Conservation (phyloP, 2,797 vertebrate genomes). For the Siniperca undulata region DNA sequence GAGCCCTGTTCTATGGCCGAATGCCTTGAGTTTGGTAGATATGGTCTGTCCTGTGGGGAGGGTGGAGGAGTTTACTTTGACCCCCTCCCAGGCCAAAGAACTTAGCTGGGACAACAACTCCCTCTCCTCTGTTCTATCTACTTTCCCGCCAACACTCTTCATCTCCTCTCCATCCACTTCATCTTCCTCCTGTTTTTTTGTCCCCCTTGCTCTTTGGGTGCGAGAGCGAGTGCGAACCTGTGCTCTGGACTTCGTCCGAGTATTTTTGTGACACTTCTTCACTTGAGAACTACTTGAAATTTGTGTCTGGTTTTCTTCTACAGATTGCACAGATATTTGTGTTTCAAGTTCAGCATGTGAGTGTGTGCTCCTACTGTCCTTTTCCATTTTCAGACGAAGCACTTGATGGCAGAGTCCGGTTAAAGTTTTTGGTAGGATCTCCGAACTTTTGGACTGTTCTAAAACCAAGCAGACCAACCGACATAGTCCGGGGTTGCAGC, state of each 20-base stretch:
- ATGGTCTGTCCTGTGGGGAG: slow-evolving; percentile 61
- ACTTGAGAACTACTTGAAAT: neutral
- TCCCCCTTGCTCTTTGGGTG: slow-evolving; percentile 11
- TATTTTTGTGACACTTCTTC: neutral
- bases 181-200: slow-evolving; percentile 1
- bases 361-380: neutral
- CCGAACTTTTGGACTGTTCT: slow-evolving; percentile 65
- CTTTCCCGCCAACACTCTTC: neutral
- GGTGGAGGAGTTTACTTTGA: slow-evolving; percentile 81
- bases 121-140: slow-evolving; percentile 33
- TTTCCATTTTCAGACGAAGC: slow-evolving; percentile 77
- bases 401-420: slow-evolving; percentile 86
- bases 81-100: slow-evolving; percentile 87
- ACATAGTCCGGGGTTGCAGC: slow-evolving; percentile 90
- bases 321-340: neutral
- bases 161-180: slow-evolving; percentile 1
- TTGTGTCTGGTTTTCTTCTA: slow-evolving; percentile 14
- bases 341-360: neutral
- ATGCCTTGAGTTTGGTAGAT: slow-evolving; percentile 75
- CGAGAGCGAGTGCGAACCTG: neutral
- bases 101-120: slow-evolving; percentile 79
- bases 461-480: slow-evolving; percentile 86
- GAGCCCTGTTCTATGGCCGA: slow-evolving; percentile 82
- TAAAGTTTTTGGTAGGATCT: slow-evolving; percentile 87
- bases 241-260: neutral